Evolutionary conservation across 2,797 vertebrate genomes (phyloP).

Genomic region (Poecilia picta): DNA sequence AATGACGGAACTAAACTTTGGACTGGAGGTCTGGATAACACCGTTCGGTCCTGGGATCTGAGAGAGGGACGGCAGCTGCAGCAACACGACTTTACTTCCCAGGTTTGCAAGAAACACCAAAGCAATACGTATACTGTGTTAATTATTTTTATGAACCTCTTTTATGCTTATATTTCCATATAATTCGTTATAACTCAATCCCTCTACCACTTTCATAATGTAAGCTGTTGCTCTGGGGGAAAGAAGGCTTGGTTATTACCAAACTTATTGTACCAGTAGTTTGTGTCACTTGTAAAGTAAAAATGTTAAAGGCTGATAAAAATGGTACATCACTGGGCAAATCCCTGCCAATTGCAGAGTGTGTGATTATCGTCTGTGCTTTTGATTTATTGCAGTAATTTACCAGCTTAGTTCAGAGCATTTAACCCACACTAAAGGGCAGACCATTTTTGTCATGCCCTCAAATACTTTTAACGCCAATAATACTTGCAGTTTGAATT

Average conservation of each 20-base stretch:
- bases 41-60: slow-evolving; percentile 96
- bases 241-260: slow-evolving; percentile 6
- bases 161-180: background rate
- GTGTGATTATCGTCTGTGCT: slow-evolving; percentile 35
- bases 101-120: slow-evolving; percentile 77
- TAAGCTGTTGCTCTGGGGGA: background rate
- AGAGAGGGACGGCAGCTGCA: slow-evolving; percentile 95
- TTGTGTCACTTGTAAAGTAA: slow-evolving; percentile 23
- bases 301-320: slow-evolving; percentile 35
- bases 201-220: background rate
- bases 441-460: slow-evolving; percentile 27
- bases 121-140: background rate
- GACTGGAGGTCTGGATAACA: slow-evolving; percentile 98
- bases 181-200: background rate
- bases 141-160: background rate
- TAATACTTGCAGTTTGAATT: slow-evolving; percentile 48
- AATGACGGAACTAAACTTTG: slow-evolving; percentile 97
- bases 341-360: slow-evolving; percentile 30
- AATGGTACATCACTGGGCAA: slow-evolving; percentile 31
- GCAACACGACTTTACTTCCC: slow-evolving; percentile 98
- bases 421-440: slow-evolving; percentile 55
- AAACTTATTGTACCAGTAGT: slow-evolving; percentile 22
- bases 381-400: slow-evolving; percentile 60
- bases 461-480: slow-evolving; percentile 55
- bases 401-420: slow-evolving; percentile 46